Evolutionary conservation across 64 coral and sea anemone genomes (phyloP), one percentile per base, ranked within the genome.

Genomic region (Actinia tenebrosa): DNA sequence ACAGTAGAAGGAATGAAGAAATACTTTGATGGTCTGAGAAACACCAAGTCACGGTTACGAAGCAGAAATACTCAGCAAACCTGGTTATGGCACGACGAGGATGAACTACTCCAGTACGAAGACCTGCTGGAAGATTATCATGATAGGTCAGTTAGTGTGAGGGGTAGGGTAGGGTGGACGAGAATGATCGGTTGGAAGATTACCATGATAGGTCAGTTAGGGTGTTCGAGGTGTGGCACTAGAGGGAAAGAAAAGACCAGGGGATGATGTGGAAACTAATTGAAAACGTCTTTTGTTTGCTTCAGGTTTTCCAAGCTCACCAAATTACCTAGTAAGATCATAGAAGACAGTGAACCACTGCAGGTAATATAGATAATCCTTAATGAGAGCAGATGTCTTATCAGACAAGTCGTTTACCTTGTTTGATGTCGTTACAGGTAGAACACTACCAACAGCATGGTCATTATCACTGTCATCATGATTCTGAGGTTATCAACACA

Each of bases 1-100:
- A 92, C 83, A 64, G 55, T 89, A 30, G 17, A 86, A 86, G 59
- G 86, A 20, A 66, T 91, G 55, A 89, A 84, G 26, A 55, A 89
- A 54, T 92, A 98, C 61, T 88, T 94, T 80, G 87, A 94, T 53
- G 68, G 25, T 20, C 16, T 90, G 44, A 60, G 68, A 43, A 80
- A 91, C 44, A 64, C 27, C 8, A 93, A 58, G 69, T 91, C 95
- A 63, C 84, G 82, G 78, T 42, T 91, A 81, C 87, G 84, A 58
- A 92, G 85, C 71, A 88, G 90, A 66, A 89, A 83, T 45, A 91
- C 79, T 14, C 83, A 91, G 11, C 92, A 98, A 71, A 87, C 93
- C 16, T 98, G 96, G 96, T 80, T 98, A 16, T 98, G 96, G 96
- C 96, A 98, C 79, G 90, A 98, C 78, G 96, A 98, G 27, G 96